A percentile compares a stretch with the other conserved stretches of the same genome.
Conservation (phyloP, 1,140 invertebrate genomes). For the Teleogryllus occipitalis region DNA sequence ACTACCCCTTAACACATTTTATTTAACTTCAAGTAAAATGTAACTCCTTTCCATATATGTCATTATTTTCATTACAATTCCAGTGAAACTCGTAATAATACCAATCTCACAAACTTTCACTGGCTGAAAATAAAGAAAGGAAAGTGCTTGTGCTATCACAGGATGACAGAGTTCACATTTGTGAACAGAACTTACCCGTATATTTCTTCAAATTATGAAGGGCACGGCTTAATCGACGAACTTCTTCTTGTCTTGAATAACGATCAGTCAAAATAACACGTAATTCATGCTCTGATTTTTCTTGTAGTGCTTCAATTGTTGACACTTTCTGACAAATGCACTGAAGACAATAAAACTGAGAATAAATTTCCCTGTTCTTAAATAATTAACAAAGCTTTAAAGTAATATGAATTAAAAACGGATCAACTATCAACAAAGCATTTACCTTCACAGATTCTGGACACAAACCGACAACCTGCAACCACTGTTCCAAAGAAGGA, state of each 20-base stretch:
- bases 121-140: slow-evolving; percentile 26
- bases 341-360: slow-evolving; percentile 30
- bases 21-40: too few species aligned
- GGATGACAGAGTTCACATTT: neutral
- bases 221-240: slow-evolving; percentile 66
- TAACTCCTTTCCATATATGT: too few species aligned
- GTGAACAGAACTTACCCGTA: slow-evolving; percentile 50
- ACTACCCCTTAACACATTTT: too few species aligned
- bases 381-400: neutral
- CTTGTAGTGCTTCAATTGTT: slow-evolving; percentile 69
- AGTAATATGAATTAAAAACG: neutral
- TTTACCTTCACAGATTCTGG: slow-evolving; percentile 60
- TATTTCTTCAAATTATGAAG: slow-evolving; percentile 77
- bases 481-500: slow-evolving; percentile 79
- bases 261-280: slow-evolving; percentile 57
- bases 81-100: too few species aligned
- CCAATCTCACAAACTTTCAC: too few species aligned
- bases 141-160: slow-evolving; percentile 28
- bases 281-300: slow-evolving; percentile 75
- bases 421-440: neutral
- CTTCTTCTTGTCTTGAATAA: slow-evolving; percentile 64
- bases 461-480: slow-evolving; percentile 77
- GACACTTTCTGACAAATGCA: slow-evolving; percentile 48
- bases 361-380: neutral
- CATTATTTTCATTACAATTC: too few species aligned